Conservation (phyloP, 2,113 vertebrate genomes). For the Saguinus midas region DNA sequence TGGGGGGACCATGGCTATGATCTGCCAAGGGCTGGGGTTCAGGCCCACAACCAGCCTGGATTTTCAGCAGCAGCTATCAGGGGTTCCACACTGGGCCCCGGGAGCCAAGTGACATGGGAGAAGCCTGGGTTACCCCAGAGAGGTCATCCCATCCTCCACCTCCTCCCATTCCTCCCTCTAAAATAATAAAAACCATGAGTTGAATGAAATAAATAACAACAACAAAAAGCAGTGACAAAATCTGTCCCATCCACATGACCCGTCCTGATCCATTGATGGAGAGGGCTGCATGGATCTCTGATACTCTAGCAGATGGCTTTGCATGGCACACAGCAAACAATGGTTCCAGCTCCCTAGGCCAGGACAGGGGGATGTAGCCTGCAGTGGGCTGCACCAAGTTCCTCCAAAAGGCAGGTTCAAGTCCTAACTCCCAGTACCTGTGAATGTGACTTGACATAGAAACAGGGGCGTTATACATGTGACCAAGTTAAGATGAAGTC, state of each 20-base stretch:
- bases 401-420: background rate
- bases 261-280: too few relatives aligned
- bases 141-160: background rate
- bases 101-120: background rate
- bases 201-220: background rate
- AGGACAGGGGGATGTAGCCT: background rate
- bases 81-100: background rate
- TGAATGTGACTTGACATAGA: background rate
- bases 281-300: rapidly evolving
- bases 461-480: background rate
- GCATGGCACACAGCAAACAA: rapidly evolving
- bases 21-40: background rate
- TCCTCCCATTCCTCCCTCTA: background rate
- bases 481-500: background rate
- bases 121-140: background rate
- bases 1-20: background rate
- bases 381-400: background rate
- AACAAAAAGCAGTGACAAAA: too few relatives aligned
- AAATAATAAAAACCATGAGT: background rate
- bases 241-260: background rate
- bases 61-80: too few relatives aligned
- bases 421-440: background rate
- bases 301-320: background rate
- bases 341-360: too few relatives aligned
- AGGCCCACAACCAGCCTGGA: background rate